Evolutionary conservation across 2,888 invertebrate species (phyloP).

Genomic region (Idaea straminata): DNA sequence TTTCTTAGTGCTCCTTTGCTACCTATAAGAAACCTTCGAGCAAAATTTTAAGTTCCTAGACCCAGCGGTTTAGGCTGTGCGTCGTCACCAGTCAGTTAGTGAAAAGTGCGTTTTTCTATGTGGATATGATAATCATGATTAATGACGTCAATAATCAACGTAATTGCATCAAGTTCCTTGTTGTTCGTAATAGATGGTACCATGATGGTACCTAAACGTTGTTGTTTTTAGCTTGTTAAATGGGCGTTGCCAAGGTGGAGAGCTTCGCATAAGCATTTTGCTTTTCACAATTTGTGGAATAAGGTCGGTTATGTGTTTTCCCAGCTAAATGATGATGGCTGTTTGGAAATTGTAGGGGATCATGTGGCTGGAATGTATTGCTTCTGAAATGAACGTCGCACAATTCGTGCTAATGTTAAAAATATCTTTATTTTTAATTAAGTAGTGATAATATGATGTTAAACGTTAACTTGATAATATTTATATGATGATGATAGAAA

Average conservation of each 20-base stretch:
- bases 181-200: slow-evolving; percentile 25
- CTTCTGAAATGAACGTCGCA: slow-evolving; percentile 32
- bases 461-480: slow-evolving; percentile 5
- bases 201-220: slow-evolving; percentile 31
- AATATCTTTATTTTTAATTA: background rate
- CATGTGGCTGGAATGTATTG: slow-evolving; percentile 49
- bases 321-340: slow-evolving; percentile 25
- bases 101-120: too few relatives aligned
- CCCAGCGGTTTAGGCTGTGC: too few relatives aligned
- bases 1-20: too few relatives aligned
- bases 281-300: slow-evolving; percentile 64
- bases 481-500: slow-evolving; percentile 3
- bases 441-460: slow-evolving; percentile 7
- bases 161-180: slow-evolving; percentile 16
- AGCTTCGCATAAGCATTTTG: slow-evolving; percentile 73
- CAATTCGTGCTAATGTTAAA: slow-evolving; percentile 12
- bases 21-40: too few relatives aligned
- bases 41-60: too few relatives aligned
- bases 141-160: slow-evolving; percentile 23
- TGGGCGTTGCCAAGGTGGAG: slow-evolving; percentile 78
- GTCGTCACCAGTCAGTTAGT: too few relatives aligned
- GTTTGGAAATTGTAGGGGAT: slow-evolving; percentile 36
- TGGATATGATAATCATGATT: too few relatives aligned
- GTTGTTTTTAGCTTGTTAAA: slow-evolving; percentile 75
- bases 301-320: slow-evolving; percentile 61